phyloP scores from a whole-genome alignment of 92 coral and sea anemone species.

The Porites lobata region DNA sequence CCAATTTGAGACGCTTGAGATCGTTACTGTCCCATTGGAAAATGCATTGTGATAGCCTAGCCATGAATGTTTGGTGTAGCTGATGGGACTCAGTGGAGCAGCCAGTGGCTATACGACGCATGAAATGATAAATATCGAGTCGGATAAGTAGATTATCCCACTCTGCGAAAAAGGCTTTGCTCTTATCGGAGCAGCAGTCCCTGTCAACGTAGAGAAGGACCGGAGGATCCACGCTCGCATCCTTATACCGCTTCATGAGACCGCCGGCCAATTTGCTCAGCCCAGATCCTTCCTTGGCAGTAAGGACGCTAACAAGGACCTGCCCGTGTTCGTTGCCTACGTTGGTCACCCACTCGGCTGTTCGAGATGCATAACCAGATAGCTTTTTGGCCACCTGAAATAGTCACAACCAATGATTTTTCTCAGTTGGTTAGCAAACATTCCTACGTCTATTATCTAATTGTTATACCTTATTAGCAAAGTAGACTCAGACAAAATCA shows the following conservation, averaged over 20 bases:
- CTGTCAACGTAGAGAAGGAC: constrained; percentile 60
- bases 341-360: constrained; percentile 66
- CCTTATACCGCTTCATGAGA: constrained; percentile 45
- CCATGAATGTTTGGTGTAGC: constrained; percentile 40
- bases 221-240: constrained; percentile 52
- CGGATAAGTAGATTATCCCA: constrained; percentile 35
- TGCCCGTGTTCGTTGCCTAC: constrained; percentile 55
- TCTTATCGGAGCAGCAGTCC: constrained; percentile 50
- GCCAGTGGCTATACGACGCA: constrained; percentile 43
- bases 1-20: constrained; percentile 18
- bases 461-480: background rate
- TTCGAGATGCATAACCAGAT: constrained; percentile 23
- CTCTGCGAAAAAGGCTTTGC: background rate
- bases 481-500: background rate
- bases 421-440: too few species aligned
- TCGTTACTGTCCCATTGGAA: constrained; percentile 37
- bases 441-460: too few species aligned
- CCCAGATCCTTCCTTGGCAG: constrained; percentile 56
- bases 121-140: constrained; percentile 49
- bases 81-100: constrained; percentile 47
- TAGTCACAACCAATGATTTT: background rate
- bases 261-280: constrained; percentile 43
- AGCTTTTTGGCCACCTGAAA: constrained; percentile 41
- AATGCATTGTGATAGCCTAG: constrained; percentile 38
- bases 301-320: constrained; percentile 51